Percentiles rank a stretch among this genome's conserved stretches.
Evolutionary conservation across 2,113 vertebrate genomes (phyloP).

Genomic region (Platycercus adscitus): DNA sequence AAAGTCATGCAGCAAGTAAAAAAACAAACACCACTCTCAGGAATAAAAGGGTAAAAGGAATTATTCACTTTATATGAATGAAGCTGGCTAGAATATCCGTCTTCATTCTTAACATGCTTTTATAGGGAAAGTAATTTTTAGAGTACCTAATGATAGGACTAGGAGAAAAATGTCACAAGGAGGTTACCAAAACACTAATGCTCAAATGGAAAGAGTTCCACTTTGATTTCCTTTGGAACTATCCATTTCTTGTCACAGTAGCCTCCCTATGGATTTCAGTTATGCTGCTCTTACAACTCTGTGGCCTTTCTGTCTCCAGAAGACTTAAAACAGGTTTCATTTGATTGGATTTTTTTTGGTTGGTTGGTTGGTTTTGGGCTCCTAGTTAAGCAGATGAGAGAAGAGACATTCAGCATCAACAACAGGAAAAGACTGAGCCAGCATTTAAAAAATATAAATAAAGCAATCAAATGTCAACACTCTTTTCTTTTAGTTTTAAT

Average conservation of each 20-base stretch:
- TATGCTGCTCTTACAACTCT: not conserved
- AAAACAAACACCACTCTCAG: not conserved
- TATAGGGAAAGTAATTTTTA: not conserved
- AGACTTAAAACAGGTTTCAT: not conserved
- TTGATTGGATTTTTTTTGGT: not conserved
- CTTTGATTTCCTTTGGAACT: not conserved
- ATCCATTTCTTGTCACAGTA: not conserved
- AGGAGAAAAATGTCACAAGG: not conserved
- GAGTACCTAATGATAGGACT: not conserved
- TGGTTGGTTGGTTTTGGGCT: not conserved
- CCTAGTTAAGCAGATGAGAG: not conserved
- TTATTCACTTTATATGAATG: not conserved
- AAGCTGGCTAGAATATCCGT: not conserved
- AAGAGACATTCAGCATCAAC: not conserved
- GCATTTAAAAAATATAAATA: not conserved
- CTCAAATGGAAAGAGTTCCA: not conserved
- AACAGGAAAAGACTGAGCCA: not conserved
- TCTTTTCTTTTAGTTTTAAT: not conserved
- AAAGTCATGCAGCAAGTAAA: not conserved
- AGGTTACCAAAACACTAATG: not conserved
- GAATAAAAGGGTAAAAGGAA: not conserved
- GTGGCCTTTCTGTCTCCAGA: not conserved
- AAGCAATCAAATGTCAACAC: not conserved
- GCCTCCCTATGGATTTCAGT: not conserved
- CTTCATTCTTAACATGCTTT: not conserved